Conservation (phyloP, 1,140 invertebrate species). For the Hormaphis cornu region DNA sequence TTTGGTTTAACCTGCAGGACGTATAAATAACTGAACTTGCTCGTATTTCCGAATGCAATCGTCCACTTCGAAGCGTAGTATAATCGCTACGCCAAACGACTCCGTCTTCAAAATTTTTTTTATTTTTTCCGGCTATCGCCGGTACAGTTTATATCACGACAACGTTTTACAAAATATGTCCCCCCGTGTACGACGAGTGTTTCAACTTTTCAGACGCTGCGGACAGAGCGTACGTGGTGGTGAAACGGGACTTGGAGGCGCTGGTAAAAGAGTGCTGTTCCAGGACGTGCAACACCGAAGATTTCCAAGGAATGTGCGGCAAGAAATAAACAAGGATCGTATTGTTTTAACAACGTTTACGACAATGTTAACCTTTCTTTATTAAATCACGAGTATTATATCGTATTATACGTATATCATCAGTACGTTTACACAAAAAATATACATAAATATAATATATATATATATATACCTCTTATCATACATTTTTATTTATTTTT, state of each 20-base stretch:
- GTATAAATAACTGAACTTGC: too few relatives aligned
- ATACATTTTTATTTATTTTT: too few relatives aligned
- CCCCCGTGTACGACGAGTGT: too few relatives aligned
- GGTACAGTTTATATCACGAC: too few relatives aligned
- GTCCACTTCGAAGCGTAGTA: too few relatives aligned
- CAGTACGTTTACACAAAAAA: conserved; percentile 20
- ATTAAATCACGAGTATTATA: conserved; percentile 17
- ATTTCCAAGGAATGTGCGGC: neutral
- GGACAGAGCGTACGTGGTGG: neutral
- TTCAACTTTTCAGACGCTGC: neutral
- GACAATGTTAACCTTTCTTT: conserved; percentile 8
- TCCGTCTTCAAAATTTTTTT: too few relatives aligned
- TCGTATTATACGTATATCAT: too few relatives aligned
- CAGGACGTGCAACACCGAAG: neutral
- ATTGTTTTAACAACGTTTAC: conserved; percentile 13
- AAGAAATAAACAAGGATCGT: neutral
- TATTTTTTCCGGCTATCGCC: too few relatives aligned
- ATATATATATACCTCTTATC: neutral
- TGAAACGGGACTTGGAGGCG: neutral
- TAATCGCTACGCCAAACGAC: too few relatives aligned
- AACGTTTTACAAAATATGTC: too few relatives aligned
- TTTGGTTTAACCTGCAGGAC: too few relatives aligned
- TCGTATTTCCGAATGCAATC: too few relatives aligned
- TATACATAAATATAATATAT: neutral
- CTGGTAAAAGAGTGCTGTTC: neutral